These are phyloP conservation scores for Hucho hucho DNA, from an alignment of 2,113 vertebrate genomes.

Conservation along the genomic window DNA sequence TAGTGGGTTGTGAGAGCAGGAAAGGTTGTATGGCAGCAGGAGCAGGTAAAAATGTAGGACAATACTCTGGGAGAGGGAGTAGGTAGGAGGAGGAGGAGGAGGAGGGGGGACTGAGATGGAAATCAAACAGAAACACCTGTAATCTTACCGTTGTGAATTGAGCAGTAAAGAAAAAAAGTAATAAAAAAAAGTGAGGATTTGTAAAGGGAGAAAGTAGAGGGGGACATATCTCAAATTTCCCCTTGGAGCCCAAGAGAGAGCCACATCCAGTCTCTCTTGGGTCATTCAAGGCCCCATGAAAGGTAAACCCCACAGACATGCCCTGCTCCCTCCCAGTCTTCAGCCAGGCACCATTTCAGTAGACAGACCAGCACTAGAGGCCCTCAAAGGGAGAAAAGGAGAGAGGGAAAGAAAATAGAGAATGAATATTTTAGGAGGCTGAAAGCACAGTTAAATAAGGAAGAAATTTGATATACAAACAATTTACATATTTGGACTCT, in stretches of 20 bases:
- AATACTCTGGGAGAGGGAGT: not conserved
- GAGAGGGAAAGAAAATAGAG: not conserved
- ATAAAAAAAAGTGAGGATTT: slow-evolving; percentile 5
- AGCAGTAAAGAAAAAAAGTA: slow-evolving; percentile 11
- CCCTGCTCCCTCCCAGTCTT: slow-evolving; percentile 63
- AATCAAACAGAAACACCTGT: slow-evolving; percentile 14
- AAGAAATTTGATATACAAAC: not conserved
- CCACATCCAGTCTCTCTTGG: slow-evolving; percentile 47
- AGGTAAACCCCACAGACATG: too few species aligned
- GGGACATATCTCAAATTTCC: slow-evolving; percentile 21
- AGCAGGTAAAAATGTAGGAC: not conserved
- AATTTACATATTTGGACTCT: not conserved
- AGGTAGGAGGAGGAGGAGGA: not conserved
- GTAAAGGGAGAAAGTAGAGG: not conserved
- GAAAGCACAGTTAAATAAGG: not conserved
- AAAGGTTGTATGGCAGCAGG: not conserved
- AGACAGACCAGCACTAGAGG: slow-evolving; percentile 51
- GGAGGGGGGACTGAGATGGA: not conserved
- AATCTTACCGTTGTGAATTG: slow-evolving; percentile 49
- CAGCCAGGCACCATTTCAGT: slow-evolving; percentile 70
- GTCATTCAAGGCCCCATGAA: slow-evolving; percentile 33
- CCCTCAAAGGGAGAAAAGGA: slow-evolving; percentile 33
- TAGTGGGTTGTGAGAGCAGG: not conserved
- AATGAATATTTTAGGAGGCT: not conserved
- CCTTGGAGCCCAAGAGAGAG: not conserved